These are phyloP conservation scores for Neodiprion fabricii DNA, from an alignment of 1,140 invertebrate genomes.

Conservation along the genomic window DNA sequence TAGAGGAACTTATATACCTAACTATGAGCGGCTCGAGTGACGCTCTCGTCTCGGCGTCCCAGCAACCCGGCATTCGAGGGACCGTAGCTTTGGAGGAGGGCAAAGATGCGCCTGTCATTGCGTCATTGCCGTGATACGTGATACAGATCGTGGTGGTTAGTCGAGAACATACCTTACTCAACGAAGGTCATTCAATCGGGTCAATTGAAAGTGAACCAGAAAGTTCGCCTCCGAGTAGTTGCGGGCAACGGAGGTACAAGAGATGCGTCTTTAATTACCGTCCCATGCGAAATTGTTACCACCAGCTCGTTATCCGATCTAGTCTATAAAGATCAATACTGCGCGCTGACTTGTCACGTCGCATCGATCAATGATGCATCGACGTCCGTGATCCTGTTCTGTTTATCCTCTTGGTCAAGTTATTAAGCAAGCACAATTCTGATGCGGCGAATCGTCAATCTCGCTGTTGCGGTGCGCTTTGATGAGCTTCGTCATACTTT, in stretches of 20 bases:
- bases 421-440: no score
- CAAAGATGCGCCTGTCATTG: slow-evolving; percentile 1
- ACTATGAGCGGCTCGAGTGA: background rate
- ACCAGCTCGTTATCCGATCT: background rate
- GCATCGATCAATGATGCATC: no score
- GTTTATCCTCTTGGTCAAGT: no score
- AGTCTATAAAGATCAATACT: background rate
- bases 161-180: slow-evolving; percentile 1
- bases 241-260: background rate
- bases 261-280: background rate
- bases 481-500: no score
- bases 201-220: slow-evolving; percentile 5
- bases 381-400: no score
- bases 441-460: no score
- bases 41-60: background rate
- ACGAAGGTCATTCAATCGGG: background rate
- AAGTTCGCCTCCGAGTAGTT: background rate
- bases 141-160: background rate
- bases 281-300: background rate
- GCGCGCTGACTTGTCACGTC: background rate
- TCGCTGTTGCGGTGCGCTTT: no score
- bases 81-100: background rate
- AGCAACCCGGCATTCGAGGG: background rate
- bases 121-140: background rate
- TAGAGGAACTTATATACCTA: background rate